phyloP scores from a whole-genome alignment of 2,888 invertebrate species.

The Yponomeuta malinellus region DNA sequence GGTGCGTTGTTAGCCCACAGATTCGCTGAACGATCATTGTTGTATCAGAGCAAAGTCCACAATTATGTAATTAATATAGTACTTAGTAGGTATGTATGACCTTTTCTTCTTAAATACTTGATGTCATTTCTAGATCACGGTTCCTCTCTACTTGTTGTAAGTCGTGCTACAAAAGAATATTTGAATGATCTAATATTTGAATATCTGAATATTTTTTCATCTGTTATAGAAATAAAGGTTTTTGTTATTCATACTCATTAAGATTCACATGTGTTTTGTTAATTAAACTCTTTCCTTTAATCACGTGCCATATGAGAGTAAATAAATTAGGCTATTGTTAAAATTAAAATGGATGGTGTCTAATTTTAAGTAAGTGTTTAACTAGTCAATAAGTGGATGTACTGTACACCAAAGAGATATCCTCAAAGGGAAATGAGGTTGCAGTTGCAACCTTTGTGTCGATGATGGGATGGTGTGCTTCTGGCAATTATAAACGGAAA shows the following conservation, averaged over 20 bases:
- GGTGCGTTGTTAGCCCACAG: no score
- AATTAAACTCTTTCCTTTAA: not conserved
- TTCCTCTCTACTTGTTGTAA: no score
- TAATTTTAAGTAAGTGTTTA: slow-evolving; percentile 51
- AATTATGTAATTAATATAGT: no score
- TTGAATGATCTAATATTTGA: no score
- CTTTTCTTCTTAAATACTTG: no score
- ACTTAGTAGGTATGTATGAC: no score
- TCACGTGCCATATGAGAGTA: slow-evolving; percentile 21
- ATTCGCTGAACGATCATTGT: no score
- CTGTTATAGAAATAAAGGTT: not conserved
- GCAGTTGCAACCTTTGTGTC: not conserved
- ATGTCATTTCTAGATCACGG: no score
- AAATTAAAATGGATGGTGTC: slow-evolving; percentile 27
- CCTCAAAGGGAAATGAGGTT: not conserved
- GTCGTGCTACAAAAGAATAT: no score
- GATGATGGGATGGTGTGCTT: slow-evolving; percentile 43
- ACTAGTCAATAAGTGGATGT: slow-evolving; percentile 49
- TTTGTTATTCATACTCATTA: not conserved
- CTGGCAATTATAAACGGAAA: slow-evolving; percentile 48
- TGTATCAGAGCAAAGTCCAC: no score
- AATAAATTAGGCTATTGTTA: slow-evolving; percentile 11
- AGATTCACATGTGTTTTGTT: not conserved
- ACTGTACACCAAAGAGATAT: slow-evolving; percentile 30
- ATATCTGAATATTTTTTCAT: no score